Evolutionary conservation across 2,888 invertebrate species (phyloP).

Genomic region (Hyposoter didymator): DNA sequence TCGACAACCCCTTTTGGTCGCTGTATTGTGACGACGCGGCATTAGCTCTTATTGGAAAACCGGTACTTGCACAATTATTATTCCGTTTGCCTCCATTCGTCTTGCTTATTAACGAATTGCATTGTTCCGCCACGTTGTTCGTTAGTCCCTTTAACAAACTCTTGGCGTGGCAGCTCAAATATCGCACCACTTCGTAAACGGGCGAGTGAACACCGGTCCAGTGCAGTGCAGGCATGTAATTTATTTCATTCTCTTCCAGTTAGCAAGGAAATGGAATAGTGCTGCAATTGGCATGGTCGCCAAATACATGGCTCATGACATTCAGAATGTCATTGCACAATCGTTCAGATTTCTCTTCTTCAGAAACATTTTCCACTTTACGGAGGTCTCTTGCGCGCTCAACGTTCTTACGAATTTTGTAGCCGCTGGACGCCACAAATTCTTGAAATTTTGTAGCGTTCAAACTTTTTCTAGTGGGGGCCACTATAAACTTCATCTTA

Average conservation of each 20-base stretch:
- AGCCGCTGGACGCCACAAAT: slow-evolving; percentile 22
- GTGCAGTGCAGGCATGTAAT: slow-evolving; percentile 22
- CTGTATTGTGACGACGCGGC: slow-evolving; percentile 69
- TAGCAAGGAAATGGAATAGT: slow-evolving; percentile 22
- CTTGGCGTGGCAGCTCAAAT: slow-evolving; percentile 54
- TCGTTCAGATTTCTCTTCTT: slow-evolving; percentile 3
- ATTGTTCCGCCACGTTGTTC: slow-evolving; percentile 68
- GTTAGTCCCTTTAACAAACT: slow-evolving; percentile 67
- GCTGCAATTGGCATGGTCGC: slow-evolving; percentile 66
- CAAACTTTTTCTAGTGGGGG: background rate
- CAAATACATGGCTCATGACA: slow-evolving; percentile 66
- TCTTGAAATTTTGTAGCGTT: slow-evolving; percentile 24
- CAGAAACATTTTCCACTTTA: background rate
- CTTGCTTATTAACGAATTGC: slow-evolving; percentile 52
- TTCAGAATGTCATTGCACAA: slow-evolving; percentile 64
- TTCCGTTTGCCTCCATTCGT: slow-evolving; percentile 69
- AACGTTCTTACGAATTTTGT: slow-evolving; percentile 39
- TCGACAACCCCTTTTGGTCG: slow-evolving; percentile 65
- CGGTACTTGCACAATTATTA: slow-evolving; percentile 65
- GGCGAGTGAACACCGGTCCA: slow-evolving; percentile 50
- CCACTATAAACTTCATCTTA: background rate
- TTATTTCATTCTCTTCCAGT: background rate
- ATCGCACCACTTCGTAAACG: slow-evolving; percentile 40
- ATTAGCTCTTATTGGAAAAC: too few relatives aligned
- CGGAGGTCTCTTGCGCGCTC: slow-evolving; percentile 29